These are phyloP conservation scores for Spialia ferax DNA, from an alignment of 2,888 invertebrate species.

Conservation along the genomic window DNA sequence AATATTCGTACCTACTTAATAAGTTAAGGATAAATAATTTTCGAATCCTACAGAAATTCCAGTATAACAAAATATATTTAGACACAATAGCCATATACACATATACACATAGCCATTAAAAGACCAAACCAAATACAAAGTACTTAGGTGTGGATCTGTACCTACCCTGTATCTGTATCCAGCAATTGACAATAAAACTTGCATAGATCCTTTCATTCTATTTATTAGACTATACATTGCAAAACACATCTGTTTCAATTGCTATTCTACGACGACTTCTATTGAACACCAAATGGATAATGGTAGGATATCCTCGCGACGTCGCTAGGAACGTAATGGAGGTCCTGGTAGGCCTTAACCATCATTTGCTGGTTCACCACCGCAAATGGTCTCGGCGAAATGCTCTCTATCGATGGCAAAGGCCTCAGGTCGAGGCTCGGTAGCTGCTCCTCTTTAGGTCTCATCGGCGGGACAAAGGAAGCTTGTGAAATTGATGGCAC, in stretches of 20 bases:
- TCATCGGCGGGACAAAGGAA: slow-evolving; percentile 66
- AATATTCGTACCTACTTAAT: too few relatives aligned
- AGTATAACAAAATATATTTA: too few relatives aligned
- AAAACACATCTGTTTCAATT: slow-evolving; percentile 30
- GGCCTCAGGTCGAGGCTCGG: slow-evolving; percentile 73
- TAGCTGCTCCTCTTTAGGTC: slow-evolving; percentile 71
- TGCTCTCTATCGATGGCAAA: slow-evolving; percentile 81
- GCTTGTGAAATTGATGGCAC: slow-evolving; percentile 71
- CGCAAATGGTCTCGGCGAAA: slow-evolving; percentile 77
- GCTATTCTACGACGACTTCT: slow-evolving; percentile 42
- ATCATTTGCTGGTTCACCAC: slow-evolving; percentile 83
- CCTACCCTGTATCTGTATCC: background rate
- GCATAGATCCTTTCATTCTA: slow-evolving; percentile 18
- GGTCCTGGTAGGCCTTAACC: slow-evolving; percentile 81
- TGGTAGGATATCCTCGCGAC: slow-evolving; percentile 79
- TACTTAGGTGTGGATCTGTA: too few relatives aligned
- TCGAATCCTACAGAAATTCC: too few relatives aligned
- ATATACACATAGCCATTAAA: too few relatives aligned
- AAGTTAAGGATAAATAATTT: too few relatives aligned
- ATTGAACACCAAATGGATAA: slow-evolving; percentile 80
- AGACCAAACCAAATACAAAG: too few relatives aligned
- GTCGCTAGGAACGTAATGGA: slow-evolving; percentile 77
- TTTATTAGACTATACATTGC: slow-evolving; percentile 31
- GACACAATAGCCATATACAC: too few relatives aligned
- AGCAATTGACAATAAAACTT: slow-evolving; percentile 4